Evolutionary conservation across 2,113 vertebrate genomes (phyloP).

Genomic region (Turnix velox): DNA sequence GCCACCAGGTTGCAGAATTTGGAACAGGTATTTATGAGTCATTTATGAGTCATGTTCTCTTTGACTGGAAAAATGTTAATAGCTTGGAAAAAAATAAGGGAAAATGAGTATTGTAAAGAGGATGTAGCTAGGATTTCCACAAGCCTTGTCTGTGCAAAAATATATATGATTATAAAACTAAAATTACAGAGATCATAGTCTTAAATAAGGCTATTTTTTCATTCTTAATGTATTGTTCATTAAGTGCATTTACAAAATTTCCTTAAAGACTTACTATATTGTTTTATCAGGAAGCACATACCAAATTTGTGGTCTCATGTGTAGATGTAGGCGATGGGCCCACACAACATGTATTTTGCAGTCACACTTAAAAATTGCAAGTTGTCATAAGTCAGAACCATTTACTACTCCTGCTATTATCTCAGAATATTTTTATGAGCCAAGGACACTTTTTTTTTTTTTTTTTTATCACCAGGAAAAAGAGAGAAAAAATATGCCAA

Average conservation of each 20-base stretch:
- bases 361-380: not conserved
- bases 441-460: not conserved
- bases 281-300: not conserved
- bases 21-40: not conserved
- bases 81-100: not conserved
- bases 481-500: not conserved
- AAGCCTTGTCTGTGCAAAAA: not conserved
- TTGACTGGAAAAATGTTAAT: not conserved
- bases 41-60: not conserved
- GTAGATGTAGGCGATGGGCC: not conserved
- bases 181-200: not conserved
- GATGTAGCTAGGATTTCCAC: not conserved
- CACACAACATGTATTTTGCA: not conserved
- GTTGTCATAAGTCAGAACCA: not conserved
- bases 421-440: not conserved
- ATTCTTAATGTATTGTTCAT: not conserved
- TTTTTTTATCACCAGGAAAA: not conserved
- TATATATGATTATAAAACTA: not conserved
- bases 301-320: not conserved
- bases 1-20: fast-evolving
- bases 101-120: not conserved
- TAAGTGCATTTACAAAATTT: not conserved
- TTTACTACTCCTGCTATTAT: not conserved
- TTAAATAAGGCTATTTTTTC: not conserved
- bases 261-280: not conserved